Base-by-base conservation (phyloP, 2,797 vertebrate species). In the Pseudotriccus pelzelni region DNA sequence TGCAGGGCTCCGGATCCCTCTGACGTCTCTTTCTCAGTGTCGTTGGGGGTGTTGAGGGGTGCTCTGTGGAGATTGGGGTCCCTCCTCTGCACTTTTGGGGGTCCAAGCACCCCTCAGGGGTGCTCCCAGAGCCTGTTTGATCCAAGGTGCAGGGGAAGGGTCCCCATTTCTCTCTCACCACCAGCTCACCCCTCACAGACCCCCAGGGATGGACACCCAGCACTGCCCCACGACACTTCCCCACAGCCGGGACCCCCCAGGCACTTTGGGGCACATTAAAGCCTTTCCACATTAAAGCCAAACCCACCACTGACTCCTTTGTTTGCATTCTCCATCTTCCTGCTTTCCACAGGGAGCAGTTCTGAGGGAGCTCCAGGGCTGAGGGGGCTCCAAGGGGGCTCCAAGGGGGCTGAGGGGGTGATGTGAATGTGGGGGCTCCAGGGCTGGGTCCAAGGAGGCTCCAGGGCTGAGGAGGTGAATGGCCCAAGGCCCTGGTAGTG, bases 291-390 rank as follows among this genome's bases (percentile, higher is more conserved):
- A 39, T 39, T 39, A 39, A 39, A 75, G 16, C 72, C 76, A 70
- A 88, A 74, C 4, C 44, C 6, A 12, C 5, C 6, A 2, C 10
- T 0, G 16, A 12, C 28, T 93, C 49, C 55, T 74, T 43, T 17
- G 79, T 87, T 49, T 0, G 0, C 0, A 0, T 8, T 30, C 12
- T 11, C 9, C 22, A 0, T 2, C 10, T 10, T 34, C n/a, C 9
- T 1, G 0, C 18, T 64, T 30, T 14, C 50, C n/a, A 2, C n/a
- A 12, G 44, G 30, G 27, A 39, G 13, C 1, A 0, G 4, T 21
- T 12, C 24, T 4, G 17, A 22, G 32, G 11, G 16, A 11, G 28
- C 21, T 12, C 30, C 10, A 30, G 62, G 62, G 18, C 17, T 15
- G 10, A 47, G 46, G 62, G 62, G 27, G 49, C 52, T 37, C 52